A percentile compares a stretch with the other conserved stretches of the same genome.
Evolutionary conservation across 2,888 invertebrate species (phyloP).

Genomic region (Agrilus biguttatus): DNA sequence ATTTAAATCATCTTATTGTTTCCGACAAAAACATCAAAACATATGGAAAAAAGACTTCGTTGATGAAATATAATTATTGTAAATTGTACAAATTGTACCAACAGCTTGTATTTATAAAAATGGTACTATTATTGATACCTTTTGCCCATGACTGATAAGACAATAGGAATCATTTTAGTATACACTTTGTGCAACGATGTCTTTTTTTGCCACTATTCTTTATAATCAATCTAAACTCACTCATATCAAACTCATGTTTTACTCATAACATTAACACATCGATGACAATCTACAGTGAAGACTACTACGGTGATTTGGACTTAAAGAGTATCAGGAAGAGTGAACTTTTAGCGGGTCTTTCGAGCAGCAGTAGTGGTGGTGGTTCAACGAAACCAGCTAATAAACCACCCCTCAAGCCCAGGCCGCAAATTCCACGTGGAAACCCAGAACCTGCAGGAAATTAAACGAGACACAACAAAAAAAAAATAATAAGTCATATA

Average conservation of each 20-base stretch:
- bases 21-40: too few relatives aligned
- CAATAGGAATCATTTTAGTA: neutral
- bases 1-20: too few relatives aligned
- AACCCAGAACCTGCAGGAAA: conserved; percentile 25
- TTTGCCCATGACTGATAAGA: too few relatives aligned
- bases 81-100: too few relatives aligned
- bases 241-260: neutral
- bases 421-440: conserved; percentile 27
- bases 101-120: too few relatives aligned
- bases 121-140: too few relatives aligned
- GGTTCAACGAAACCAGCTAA: conserved; percentile 34
- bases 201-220: neutral
- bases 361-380: conserved; percentile 38
- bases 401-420: conserved; percentile 28
- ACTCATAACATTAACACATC: conserved; percentile 1
- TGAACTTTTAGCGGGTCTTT: conserved; percentile 72
- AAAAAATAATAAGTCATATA: neutral
- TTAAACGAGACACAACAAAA: conserved; percentile 12
- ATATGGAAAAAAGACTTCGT: too few relatives aligned
- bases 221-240: neutral
- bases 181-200: neutral
- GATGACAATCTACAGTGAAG: conserved; percentile 61
- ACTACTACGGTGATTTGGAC: conserved; percentile 92
- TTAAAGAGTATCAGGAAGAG: conserved; percentile 90
- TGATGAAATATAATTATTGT: too few relatives aligned